Evolutionary conservation across 2,113 vertebrate species (phyloP).

Genomic region (Fukomys damarensis): DNA sequence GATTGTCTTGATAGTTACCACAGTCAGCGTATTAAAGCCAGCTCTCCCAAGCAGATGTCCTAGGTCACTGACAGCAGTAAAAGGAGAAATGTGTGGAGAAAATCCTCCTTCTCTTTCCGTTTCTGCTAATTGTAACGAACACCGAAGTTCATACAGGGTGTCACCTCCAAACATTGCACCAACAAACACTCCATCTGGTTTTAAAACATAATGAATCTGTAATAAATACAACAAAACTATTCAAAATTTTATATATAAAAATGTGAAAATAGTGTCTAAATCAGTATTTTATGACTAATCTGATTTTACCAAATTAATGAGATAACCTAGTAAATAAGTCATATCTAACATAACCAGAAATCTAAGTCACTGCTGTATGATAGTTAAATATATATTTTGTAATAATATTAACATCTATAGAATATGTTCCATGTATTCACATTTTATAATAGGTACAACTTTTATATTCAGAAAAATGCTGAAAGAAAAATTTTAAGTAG

Average conservation of each 20-base stretch:
- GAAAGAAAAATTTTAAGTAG: slow-evolving; percentile 19
- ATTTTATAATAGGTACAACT: background rate
- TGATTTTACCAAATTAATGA: slow-evolving; percentile 57
- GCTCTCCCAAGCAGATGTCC: slow-evolving; percentile 94
- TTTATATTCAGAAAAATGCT: slow-evolving; percentile 37
- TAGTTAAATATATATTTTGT: background rate
- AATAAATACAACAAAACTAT: slow-evolving; percentile 61
- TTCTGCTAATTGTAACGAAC: slow-evolving; percentile 96
- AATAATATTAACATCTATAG: background rate
- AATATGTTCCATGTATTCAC: background rate
- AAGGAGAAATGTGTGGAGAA: slow-evolving; percentile 94
- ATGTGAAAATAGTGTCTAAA: slow-evolving; percentile 35
- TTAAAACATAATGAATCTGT: slow-evolving; percentile 94
- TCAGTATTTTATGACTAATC: slow-evolving; percentile 37
- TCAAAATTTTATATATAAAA: slow-evolving; percentile 56
- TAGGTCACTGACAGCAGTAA: slow-evolving; percentile 93
- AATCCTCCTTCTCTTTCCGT: slow-evolving; percentile 96
- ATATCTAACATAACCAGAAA: background rate
- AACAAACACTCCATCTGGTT: slow-evolving; percentile 95
- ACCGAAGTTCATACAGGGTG: slow-evolving; percentile 95
- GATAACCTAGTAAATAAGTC: background rate
- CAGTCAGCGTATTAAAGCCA: slow-evolving; percentile 96
- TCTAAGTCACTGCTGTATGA: background rate
- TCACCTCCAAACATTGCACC: slow-evolving; percentile 97
- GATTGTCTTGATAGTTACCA: slow-evolving; percentile 87